Evolutionary conservation across 2,888 invertebrate species (phyloP).

Genomic region (Zaprionus obscuricornis): DNA sequence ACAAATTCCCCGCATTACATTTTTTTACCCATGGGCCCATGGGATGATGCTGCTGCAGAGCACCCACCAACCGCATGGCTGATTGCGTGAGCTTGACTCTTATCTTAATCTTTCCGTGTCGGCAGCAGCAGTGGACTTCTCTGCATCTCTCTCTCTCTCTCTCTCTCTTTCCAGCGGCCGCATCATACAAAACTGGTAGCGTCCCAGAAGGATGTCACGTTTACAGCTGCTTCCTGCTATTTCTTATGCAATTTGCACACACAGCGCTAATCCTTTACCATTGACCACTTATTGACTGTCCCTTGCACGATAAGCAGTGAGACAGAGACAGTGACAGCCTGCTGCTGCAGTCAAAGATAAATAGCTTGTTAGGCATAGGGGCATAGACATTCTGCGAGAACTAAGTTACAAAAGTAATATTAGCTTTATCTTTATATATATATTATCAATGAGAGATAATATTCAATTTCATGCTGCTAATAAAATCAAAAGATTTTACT

Average conservation of each 20-base stretch:
- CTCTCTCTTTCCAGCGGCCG: background rate
- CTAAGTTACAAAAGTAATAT: too few relatives aligned
- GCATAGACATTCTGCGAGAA: background rate
- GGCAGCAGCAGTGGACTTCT: conserved; percentile 33
- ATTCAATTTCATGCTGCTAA: too few relatives aligned
- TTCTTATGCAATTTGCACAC: conserved; percentile 33
- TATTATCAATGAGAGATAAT: too few relatives aligned
- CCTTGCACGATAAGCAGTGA: background rate
- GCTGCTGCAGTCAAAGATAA: conserved; percentile 12
- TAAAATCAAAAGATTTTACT: too few relatives aligned
- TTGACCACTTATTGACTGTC: conserved; percentile 30
- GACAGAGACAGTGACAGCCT: background rate
- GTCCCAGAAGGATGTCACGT: conserved; percentile 31
- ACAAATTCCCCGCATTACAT: conserved; percentile 33
- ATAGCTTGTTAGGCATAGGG: conserved; percentile 18
- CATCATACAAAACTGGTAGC: background rate
- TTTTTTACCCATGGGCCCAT: conserved; percentile 44
- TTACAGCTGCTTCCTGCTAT: conserved; percentile 30
- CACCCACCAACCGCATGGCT: conserved; percentile 39
- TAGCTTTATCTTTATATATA: too few relatives aligned
- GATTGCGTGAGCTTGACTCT: conserved; percentile 60
- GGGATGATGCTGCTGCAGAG: too few relatives aligned
- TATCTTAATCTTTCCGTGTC: conserved; percentile 72
- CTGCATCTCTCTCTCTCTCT: conserved; percentile 8
- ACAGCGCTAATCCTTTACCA: conserved; percentile 29